Conservation (phyloP, 2,113 vertebrate species). For the Lanius ludovicianus region DNA sequence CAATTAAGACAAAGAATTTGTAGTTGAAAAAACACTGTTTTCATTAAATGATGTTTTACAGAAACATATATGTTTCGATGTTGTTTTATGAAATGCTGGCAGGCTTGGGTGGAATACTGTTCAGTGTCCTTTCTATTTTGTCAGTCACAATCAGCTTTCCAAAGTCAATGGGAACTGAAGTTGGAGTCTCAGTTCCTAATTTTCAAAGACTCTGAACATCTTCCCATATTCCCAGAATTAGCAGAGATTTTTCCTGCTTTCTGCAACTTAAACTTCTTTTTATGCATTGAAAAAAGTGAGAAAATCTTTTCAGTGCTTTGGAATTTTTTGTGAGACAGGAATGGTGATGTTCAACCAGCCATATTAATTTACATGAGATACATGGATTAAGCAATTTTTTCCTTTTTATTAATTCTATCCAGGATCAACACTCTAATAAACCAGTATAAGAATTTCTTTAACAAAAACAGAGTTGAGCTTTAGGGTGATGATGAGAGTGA, state of each 20-base stretch:
- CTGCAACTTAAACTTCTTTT: not conserved
- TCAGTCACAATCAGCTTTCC: not conserved
- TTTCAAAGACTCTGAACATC: not conserved
- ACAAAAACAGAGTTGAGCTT: not conserved
- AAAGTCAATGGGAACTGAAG: not conserved
- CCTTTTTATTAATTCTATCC: not conserved
- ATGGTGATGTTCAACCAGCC: not conserved
- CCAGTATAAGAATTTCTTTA: not conserved
- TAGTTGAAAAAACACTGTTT: not conserved
- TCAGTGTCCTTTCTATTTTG: not conserved
- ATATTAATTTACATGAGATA: not conserved
- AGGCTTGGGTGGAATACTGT: not conserved
- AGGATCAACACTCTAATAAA: not conserved
- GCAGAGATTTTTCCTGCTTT: not conserved
- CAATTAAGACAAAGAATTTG: not conserved
- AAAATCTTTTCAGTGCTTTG: not conserved
- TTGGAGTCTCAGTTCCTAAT: not conserved
- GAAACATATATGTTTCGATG: not conserved
- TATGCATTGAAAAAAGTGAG: not conserved
- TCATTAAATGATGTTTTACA: not conserved
- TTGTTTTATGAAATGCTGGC: not conserved
- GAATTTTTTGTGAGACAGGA: not conserved
- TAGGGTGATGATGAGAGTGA: constrained; percentile 32
- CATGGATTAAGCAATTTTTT: not conserved
- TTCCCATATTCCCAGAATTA: not conserved